phyloP scores from a whole-genome alignment of 2,113 vertebrate genomes.

The Morone saxatilis region DNA sequence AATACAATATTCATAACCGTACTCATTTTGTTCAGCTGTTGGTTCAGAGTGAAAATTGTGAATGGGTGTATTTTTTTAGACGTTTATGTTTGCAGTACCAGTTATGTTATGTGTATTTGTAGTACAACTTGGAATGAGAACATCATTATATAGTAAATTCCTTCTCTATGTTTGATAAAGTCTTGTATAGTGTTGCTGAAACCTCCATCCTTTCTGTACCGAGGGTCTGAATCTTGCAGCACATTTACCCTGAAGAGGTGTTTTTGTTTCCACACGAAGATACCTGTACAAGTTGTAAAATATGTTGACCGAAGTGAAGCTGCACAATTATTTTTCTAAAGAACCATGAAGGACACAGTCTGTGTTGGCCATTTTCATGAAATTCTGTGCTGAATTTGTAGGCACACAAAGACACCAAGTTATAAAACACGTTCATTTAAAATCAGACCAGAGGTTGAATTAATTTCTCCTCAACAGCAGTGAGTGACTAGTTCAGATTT shows the following conservation, averaged over 20 bases:
- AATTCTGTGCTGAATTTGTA: background rate
- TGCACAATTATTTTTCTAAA: too few relatives aligned
- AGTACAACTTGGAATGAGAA: slow-evolving; percentile 59
- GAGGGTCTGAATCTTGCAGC: background rate
- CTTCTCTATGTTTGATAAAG: slow-evolving; percentile 1
- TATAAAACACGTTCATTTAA: background rate
- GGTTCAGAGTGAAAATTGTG: slow-evolving; percentile 33
- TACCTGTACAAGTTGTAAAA: background rate
- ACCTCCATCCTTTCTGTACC: background rate
- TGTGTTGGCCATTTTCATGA: too few relatives aligned
- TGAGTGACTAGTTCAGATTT: too few relatives aligned
- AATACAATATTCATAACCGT: slow-evolving; percentile 64
- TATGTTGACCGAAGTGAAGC: too few relatives aligned
- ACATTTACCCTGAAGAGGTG: slow-evolving; percentile 34
- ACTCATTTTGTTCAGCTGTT: slow-evolving; percentile 37
- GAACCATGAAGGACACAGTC: background rate
- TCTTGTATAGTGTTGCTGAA: slow-evolving; percentile 24
- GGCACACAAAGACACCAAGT: background rate
- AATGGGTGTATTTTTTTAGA: background rate
- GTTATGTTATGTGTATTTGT: slow-evolving; percentile 9
- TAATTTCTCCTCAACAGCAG: background rate
- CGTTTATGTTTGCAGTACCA: background rate
- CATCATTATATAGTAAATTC: background rate
- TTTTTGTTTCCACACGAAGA: background rate
- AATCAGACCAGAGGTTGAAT: background rate